Conservation (phyloP, 2,113 vertebrate species). For the Ophiodon elongatus region DNA sequence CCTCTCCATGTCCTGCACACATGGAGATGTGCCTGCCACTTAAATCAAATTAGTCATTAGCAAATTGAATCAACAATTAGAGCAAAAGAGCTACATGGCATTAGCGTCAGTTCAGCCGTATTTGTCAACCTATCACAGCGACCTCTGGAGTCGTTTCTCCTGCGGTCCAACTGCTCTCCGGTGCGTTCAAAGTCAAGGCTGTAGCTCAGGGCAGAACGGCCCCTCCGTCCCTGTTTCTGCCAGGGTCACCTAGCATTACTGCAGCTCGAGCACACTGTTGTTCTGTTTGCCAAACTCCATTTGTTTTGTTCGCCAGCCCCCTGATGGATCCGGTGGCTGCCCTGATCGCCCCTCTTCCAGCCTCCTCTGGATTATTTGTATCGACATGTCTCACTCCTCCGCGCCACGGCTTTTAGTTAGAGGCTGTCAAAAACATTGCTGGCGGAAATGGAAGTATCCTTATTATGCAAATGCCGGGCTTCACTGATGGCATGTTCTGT, state of each 20-base stretch:
- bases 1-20: constrained; percentile 76
- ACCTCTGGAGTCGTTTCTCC: constrained; percentile 79
- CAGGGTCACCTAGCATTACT: constrained; percentile 81
- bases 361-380: constrained; percentile 85
- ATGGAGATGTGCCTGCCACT: constrained; percentile 85
- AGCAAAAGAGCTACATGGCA: constrained; percentile 89
- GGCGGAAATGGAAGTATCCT: constrained; percentile 92
- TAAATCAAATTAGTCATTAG: constrained; percentile 93
- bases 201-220: constrained; percentile 75
- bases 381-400: constrained; percentile 87
- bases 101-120: constrained; percentile 87
- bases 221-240: constrained; percentile 53
- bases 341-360: constrained; percentile 79
- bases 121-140: constrained; percentile 84
- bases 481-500: constrained; percentile 94
- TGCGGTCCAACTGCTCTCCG: constrained; percentile 65
- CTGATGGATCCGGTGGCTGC: constrained; percentile 85
- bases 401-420: constrained; percentile 85
- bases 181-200: constrained; percentile 72
- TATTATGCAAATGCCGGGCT: constrained; percentile 94
- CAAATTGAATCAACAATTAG: constrained; percentile 90
- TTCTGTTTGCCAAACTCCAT: constrained; percentile 77
- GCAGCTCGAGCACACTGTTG: constrained; percentile 50
- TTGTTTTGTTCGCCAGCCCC: constrained; percentile 83
- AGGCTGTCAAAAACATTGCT: constrained; percentile 92